Conservation (phyloP, 2,888 invertebrate genomes). For the Cactoblastis cactorum region DNA sequence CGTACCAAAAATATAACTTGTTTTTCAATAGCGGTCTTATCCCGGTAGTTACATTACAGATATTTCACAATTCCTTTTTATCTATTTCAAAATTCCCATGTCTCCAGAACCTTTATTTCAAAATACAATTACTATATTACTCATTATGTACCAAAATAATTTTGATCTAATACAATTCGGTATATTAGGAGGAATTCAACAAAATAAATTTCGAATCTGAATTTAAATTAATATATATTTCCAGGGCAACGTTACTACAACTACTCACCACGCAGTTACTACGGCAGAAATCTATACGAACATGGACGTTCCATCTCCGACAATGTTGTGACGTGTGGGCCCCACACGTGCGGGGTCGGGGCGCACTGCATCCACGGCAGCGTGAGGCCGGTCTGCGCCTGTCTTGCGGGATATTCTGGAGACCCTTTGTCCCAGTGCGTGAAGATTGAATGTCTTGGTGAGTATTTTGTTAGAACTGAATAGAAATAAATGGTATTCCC, state of each 20-base stretch:
- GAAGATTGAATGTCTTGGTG: constrained; percentile 85
- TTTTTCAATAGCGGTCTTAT: no score
- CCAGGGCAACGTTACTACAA: constrained; percentile 62
- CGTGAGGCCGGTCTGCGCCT: constrained; percentile 89
- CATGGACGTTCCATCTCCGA: constrained; percentile 69
- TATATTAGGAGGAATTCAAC: no score
- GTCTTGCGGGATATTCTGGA: constrained; percentile 88
- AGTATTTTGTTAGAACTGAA: no score
- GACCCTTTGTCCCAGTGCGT: constrained; percentile 87
- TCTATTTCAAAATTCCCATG: no score
- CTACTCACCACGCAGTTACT: constrained; percentile 48
- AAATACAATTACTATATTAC: no score
- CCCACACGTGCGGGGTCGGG: constrained; percentile 83
- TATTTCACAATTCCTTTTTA: no score
- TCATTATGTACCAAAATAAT: no score
- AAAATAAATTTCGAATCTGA: not conserved
- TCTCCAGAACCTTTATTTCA: no score
- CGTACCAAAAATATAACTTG: no score
- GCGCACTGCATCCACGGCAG: constrained; percentile 83
- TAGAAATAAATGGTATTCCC: no score
- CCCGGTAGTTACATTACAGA: no score
- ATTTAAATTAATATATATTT: constrained; percentile 5
- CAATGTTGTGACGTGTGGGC: constrained; percentile 73
- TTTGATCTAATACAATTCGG: no score
- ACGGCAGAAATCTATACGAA: constrained; percentile 61